A percentile compares a stretch with the other conserved stretches of the same genome.
Evolutionary conservation across 2,888 invertebrate genomes (phyloP).

Genomic region (Netelia melanura): DNA sequence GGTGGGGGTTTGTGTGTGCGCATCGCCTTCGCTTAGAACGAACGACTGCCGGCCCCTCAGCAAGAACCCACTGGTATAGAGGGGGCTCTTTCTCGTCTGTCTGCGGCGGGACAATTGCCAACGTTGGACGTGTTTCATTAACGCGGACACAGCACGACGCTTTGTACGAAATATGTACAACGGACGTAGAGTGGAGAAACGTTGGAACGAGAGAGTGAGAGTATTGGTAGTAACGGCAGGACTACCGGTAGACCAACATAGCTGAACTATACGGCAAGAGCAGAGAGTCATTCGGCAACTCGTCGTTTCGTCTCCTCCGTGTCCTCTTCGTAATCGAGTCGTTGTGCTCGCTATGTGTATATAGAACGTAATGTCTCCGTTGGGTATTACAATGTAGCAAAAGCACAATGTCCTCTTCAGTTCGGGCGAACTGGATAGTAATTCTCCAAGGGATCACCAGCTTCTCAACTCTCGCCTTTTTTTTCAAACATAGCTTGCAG

Average conservation of each 20-base stretch:
- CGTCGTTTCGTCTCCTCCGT: conserved; percentile 53
- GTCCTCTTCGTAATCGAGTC: conserved; percentile 64
- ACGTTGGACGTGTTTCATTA: conserved; percentile 80
- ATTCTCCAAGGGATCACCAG: conserved; percentile 23
- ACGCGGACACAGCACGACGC: conserved; percentile 75
- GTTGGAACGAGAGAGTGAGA: conserved; percentile 2
- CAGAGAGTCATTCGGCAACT: conserved; percentile 59
- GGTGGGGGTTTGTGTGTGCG: conserved; percentile 28
- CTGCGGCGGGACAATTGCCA: conserved; percentile 80
- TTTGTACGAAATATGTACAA: conserved; percentile 63
- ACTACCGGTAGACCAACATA: conserved; percentile 18
- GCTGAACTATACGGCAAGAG: conserved; percentile 33
- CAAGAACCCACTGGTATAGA: conserved; percentile 14
- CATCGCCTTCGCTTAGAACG: conserved; percentile 46
- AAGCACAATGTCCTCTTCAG: conserved; percentile 38
- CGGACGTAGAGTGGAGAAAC: conserved; percentile 27
- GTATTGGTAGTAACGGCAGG: conserved; percentile 62
- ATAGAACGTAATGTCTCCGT: conserved; percentile 60
- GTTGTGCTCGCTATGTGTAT: conserved; percentile 42
- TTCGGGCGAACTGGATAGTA: conserved; percentile 2
- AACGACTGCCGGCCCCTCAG: conserved; percentile 18
- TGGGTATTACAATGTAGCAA: conserved; percentile 59
- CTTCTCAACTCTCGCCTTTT: conserved; percentile 16
- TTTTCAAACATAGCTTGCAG: conserved; percentile 3
- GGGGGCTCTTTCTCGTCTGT: conserved; percentile 48